Base-by-base conservation (phyloP, 2,113 vertebrate genomes). In the Sander lucioperca region DNA sequence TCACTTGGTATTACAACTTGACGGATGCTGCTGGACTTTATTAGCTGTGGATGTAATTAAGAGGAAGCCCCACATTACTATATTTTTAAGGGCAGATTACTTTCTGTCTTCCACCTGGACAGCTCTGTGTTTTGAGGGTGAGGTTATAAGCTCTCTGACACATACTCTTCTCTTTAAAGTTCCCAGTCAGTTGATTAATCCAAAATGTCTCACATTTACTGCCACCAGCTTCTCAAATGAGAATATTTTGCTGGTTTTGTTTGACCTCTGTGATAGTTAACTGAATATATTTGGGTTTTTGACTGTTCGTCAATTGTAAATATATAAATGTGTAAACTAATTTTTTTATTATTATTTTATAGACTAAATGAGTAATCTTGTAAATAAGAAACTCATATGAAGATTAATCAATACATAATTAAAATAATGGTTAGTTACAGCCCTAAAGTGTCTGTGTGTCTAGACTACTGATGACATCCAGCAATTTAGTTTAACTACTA, bases 31-130 rank as follows among this genome's bases (percentile, higher is more conserved):
- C 50, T 36, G 64, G 68, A 85, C 79, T 87, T 87, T 72, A 88
- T 85, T 85, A 76, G 68, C 77, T 77, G 69, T 64, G 58, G 57
- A 43, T 79, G 73, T 85, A 90, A 84, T 89, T 87, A 79, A 86
- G 83, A 77, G 47, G 66, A 84, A 84, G 57, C 47, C 71, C n/a
- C 21, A 51, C 19, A 51, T 80, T 47, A 56, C 47, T 83, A 65
- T 66, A 58, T 56, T 57, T n/a, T 45, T 67, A 82, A 83, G 72
- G 36, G 70, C 70, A 58, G 70, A 51, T 67, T 43, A 43, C 43
- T 30, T 2, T 39, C 23, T 56, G 8, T 64, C 50, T 23, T 51
- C 16, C 10, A 63, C 21, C 14, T 1, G 1, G 36, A 75, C 54
- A 39, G 15, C 14, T 23, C 1, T 48, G 43, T 69, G 69, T 61